Evolutionary conservation across 2,113 vertebrate species (phyloP), one percentile per base, ranked within the genome.

Genomic region (Pluvianellus socialis): DNA sequence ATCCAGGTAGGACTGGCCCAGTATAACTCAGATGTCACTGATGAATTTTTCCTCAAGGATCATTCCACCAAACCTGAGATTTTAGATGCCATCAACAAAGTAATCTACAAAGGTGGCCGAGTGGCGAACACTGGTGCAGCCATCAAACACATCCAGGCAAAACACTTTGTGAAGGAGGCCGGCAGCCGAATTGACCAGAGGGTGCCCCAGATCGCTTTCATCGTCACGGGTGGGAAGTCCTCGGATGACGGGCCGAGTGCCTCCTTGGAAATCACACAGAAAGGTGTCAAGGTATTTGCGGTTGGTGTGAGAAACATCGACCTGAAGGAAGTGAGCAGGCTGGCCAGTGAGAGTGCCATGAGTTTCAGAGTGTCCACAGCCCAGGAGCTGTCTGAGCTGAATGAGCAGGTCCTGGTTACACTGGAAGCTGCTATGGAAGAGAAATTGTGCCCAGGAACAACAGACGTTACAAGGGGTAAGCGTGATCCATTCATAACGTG

Each of bases 11-110:
- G 98, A 44, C 89, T 99, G 88, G 99, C 99, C 23, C 99, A 99
- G 90, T 99, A 99, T 97, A 98, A 99, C 62, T 97, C 99, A 0
- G 99, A 99, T 82, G 99, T 99, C 88, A 99, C 97, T 0, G 99
- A 99, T 6, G 98, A 98, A 73, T 99, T 99, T 96, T 99, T 98
- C 97, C 98, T 99, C 68, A 99, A 98, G 95, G 98, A 99, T 14
- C 98, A 98, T 70, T 96, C 98, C 42, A 97, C 98, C 92, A 99
- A 98, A 93, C 93, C 98, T 10, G 95, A 98, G 59, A 99, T 99
- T 73, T 53, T 99, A 2, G 96, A 97, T 0, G 99, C 99, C 23
- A 99, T 99, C 86, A 92, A 79, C 44, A 98, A 91, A 81, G 96
- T 98, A 16, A 96, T 98, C 59, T 99, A 99, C 96, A 99, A 99